Conservation (phyloP, 2,888 invertebrate species). For the Endomychus coccineus region DNA sequence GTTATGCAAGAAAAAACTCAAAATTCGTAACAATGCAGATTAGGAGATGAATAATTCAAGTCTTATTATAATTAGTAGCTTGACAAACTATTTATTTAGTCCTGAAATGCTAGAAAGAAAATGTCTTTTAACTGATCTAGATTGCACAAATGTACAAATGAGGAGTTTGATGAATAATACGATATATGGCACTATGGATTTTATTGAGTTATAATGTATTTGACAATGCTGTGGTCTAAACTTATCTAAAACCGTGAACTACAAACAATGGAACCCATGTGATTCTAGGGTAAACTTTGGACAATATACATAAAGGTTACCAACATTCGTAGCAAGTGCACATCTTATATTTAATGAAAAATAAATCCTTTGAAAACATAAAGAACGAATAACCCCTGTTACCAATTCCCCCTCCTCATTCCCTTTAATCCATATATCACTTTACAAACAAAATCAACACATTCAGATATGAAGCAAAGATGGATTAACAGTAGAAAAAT, state of each 20-base stretch:
- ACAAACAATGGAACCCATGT: slow-evolving; percentile 32
- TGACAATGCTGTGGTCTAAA: slow-evolving; percentile 42
- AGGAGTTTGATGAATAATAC: slow-evolving; percentile 33
- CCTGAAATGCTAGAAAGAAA: no score
- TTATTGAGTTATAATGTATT: slow-evolving; percentile 45
- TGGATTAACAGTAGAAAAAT: no score
- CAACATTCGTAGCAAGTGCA: slow-evolving; percentile 25
- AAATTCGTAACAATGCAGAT: no score
- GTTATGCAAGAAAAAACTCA: no score
- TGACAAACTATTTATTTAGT: no score
- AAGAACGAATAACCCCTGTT: slow-evolving; percentile 24
- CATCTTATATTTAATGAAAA: slow-evolving; percentile 7
- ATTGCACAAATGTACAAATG: no score
- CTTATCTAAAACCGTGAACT: slow-evolving; percentile 33
- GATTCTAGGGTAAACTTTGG: slow-evolving; percentile 13
- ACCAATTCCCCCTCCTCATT: slow-evolving; percentile 23
- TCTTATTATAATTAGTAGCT: no score
- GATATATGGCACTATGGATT: slow-evolving; percentile 46
- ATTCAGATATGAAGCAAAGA: no score
- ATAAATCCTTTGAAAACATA: not conserved
- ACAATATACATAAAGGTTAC: slow-evolving; percentile 13
- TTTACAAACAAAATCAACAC: slow-evolving; percentile 9
- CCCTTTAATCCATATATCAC: slow-evolving; percentile 14
- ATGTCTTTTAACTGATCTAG: no score
- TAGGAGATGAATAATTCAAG: no score